Percentiles rank a stretch among this genome's conserved stretches.
phyloP scores from a whole-genome alignment of 2,888 invertebrate genomes.

The Trachelus troglodyta region DNA sequence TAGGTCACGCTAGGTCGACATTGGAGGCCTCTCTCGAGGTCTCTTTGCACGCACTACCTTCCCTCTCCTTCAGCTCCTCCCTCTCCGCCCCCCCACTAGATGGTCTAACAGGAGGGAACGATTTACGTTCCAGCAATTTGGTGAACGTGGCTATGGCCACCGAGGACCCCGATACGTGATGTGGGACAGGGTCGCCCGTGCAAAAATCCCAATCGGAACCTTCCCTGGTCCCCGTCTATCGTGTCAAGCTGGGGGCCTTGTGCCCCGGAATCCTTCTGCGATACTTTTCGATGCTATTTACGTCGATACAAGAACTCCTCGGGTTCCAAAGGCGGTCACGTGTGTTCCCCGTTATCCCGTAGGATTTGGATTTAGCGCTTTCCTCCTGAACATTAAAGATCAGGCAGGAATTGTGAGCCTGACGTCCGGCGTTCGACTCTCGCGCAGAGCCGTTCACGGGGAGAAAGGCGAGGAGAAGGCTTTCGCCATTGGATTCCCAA shows the following conservation, averaged over 20 bases:
- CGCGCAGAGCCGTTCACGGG: neutral
- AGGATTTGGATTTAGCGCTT: no score
- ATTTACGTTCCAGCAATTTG: neutral
- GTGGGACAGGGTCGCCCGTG: constrained; percentile 46
- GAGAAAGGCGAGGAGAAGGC: constrained; percentile 2
- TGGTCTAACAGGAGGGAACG: neutral
- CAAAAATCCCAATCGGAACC: neutral
- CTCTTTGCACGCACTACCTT: neutral
- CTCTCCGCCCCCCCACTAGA: neutral
- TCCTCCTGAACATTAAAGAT: no score
- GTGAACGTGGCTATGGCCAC: constrained; percentile 3
- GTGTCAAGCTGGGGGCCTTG: no score
- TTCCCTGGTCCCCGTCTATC: no score
- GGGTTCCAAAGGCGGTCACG: no score
- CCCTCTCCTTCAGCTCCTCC: no score
- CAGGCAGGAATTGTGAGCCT: no score
- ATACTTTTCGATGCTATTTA: no score
- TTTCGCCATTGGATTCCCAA: neutral
- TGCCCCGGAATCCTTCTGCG: no score
- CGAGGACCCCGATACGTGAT: constrained; percentile 22
- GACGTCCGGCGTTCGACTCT: no score
- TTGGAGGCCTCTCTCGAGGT: neutral
- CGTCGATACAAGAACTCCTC: no score
- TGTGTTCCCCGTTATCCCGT: no score
- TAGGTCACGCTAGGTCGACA: neutral